phyloP scores from a whole-genome alignment of 2,113 vertebrate genomes.

The Empidonax traillii region DNA sequence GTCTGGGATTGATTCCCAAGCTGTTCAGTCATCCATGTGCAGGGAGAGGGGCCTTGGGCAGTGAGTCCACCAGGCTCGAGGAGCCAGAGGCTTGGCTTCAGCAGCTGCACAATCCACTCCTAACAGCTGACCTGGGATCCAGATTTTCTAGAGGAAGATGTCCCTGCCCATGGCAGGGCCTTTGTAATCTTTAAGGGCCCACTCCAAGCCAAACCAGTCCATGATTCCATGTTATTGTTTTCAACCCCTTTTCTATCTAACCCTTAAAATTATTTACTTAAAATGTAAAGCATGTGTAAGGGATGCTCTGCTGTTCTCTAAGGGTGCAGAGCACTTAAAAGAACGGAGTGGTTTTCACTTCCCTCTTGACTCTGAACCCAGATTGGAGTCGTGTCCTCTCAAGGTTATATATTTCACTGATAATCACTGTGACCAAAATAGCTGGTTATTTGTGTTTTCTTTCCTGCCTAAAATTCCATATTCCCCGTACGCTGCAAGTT shows the following conservation, averaged over 20 bases:
- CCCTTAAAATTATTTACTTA: not conserved
- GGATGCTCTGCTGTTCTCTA: not conserved
- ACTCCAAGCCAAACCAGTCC: not conserved
- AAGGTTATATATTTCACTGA: constrained; percentile 45
- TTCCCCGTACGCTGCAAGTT: constrained; percentile 21
- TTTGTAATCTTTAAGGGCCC: not conserved
- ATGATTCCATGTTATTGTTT: not conserved
- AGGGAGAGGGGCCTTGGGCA: not conserved
- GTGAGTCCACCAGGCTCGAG: not conserved
- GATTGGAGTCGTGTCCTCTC: not conserved
- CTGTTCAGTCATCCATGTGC: not conserved
- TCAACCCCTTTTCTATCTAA: not conserved
- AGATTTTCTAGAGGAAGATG: not conserved
- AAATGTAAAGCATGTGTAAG: not conserved
- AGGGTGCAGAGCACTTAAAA: not conserved
- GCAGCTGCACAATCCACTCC: not conserved
- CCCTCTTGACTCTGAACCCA: not conserved
- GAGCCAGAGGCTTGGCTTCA: not conserved
- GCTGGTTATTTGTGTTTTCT: not conserved
- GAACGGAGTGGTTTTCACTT: not conserved
- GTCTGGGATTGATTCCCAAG: not conserved
- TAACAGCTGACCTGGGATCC: not conserved
- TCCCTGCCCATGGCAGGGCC: not conserved
- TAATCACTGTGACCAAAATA: constrained; percentile 23
- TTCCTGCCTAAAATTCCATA: not conserved